Evolutionary conservation across 2,888 invertebrate genomes (phyloP), one percentile per base, ranked within the genome.

Genomic region (Oeneis ivallda): DNA sequence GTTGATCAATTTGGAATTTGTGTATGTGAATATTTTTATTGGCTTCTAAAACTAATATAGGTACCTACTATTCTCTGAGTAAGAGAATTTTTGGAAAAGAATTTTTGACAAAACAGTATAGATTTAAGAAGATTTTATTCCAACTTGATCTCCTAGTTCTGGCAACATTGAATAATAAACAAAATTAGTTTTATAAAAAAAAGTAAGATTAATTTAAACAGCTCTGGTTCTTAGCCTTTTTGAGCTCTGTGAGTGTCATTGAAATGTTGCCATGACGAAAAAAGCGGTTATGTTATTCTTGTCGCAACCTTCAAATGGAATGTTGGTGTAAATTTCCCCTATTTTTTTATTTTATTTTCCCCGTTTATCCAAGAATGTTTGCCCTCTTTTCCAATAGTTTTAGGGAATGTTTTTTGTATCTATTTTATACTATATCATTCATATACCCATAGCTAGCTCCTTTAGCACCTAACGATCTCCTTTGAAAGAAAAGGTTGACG

Each of bases 251-350:
- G 4, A 49, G 2, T 59, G 19, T 47, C 37, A 64, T 63, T 52
- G 26, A 65, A 81, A 82, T 90, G 90, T 90, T 91, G 90, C 88
- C 86, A 86, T 71, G 80, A 84, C 86, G 71, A 78, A 77, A 79
- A 77, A 78, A 75, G 75, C 75, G 73, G 78, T 77, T 77, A 78
- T 69, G 79, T 82, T 81, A 53, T 77, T 75, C 82, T 84, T 85
- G 86, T 79, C 75, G 86, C 83, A 85, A 77, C 61, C 72, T 84
- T 88, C 93, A 93, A 93, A 94, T 94, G 94, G 94, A 94, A 94
- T 94, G 94, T 94, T 94, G 94, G 94, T 94, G 94, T 94, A 93
- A 84, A 87, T 87, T 90, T 85, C 78, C 81, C 79, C 74, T 78
- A 41, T 56, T 56, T 77, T 75, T 74, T 75, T 79, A 84, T 83